Percentiles rank a stretch among this genome's conserved stretches.
These are phyloP conservation scores for Hydractinia echinata DNA, from an alignment of 30 jellyfish, hydroid and myxozoan genomes.

Conservation along the genomic window DNA sequence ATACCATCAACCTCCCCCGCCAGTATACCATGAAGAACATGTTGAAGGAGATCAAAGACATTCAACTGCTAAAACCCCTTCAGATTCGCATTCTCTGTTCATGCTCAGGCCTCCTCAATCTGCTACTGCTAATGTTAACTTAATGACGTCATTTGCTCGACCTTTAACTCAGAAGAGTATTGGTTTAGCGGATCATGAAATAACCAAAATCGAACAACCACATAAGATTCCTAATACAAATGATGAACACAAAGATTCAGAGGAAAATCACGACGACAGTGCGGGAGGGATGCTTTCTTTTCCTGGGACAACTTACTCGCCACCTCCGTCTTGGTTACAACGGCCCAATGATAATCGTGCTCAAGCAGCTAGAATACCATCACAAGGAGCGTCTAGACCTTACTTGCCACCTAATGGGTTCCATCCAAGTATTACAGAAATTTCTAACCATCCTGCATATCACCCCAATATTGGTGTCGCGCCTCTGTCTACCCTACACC, in stretches of 20 bases:
- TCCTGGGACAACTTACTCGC: slow-evolving; percentile 98
- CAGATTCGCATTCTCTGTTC: background rate
- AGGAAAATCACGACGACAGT: slow-evolving; percentile 18
- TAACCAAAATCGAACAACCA: background rate
- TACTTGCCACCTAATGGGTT: background rate
- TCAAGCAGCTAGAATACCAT: background rate
- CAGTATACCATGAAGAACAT: slow-evolving; percentile 11
- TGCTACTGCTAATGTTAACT: background rate
- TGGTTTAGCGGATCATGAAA: slow-evolving; percentile 21
- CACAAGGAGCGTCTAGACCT: background rate
- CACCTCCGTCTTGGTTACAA: slow-evolving; percentile 69
- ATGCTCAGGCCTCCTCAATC: slow-evolving; percentile 1
- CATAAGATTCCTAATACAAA: background rate
- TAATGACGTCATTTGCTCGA: background rate
- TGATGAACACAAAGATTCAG: slow-evolving; percentile 12
- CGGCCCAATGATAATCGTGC: background rate
- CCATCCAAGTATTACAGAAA: too few species aligned
- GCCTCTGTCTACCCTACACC: background rate
- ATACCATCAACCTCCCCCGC: background rate
- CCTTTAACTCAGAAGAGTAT: background rate
- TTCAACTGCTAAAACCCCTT: slow-evolving; percentile 3
- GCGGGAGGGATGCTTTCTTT: slow-evolving; percentile 47
- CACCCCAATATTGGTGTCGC: background rate
- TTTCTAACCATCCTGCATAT: too few species aligned
- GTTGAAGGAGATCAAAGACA: slow-evolving; percentile 21